Conservation (phyloP, 2,113 vertebrate genomes). For the Otis tarda region DNA sequence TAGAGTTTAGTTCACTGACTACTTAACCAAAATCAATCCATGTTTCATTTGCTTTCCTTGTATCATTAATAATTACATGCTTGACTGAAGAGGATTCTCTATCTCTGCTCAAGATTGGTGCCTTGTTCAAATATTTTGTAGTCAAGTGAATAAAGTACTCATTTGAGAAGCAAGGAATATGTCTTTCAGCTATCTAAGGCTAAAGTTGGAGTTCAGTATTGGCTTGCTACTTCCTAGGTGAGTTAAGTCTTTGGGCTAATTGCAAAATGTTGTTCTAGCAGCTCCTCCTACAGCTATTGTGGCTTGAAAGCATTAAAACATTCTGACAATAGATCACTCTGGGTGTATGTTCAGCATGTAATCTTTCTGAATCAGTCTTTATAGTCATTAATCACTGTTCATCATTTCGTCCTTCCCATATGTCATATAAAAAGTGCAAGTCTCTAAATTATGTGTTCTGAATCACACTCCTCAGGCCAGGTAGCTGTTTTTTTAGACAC, state of each 20-base stretch:
- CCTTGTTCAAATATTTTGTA: neutral
- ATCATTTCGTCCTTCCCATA: neutral
- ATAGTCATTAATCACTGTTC: neutral
- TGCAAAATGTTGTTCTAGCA: neutral
- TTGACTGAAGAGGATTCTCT: neutral
- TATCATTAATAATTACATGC: neutral
- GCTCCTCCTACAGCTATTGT: neutral
- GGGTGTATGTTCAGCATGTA: neutral
- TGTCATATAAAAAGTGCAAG: neutral
- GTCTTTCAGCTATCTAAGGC: neutral
- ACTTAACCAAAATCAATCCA: neutral
- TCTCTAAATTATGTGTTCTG: neutral
- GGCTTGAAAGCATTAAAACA: neutral
- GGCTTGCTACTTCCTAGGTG: neutral
- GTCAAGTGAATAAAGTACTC: neutral
- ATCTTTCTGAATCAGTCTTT: neutral
- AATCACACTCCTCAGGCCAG: neutral
- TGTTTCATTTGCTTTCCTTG: neutral
- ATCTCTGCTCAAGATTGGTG: neutral
- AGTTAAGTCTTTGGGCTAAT: neutral
- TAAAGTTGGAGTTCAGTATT: neutral
- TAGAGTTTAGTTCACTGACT: neutral
- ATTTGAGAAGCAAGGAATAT: neutral
- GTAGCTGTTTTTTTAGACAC: neutral
- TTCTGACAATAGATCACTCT: neutral